Evolutionary conservation across 2,113 vertebrate genomes (phyloP).

Genomic region (Corydoras sp.): DNA sequence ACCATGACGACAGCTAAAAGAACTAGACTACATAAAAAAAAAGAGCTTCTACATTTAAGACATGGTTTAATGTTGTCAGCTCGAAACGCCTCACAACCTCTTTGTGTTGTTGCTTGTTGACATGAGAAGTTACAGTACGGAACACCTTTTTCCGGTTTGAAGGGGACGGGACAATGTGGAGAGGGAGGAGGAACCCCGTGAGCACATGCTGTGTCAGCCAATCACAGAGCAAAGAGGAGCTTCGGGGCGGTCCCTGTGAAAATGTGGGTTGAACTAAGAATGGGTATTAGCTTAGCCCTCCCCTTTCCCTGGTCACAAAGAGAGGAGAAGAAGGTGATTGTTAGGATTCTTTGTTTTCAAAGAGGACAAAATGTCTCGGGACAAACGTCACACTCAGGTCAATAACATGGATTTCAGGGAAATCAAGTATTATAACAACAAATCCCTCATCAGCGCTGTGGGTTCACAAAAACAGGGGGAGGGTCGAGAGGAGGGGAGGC

Average conservation of each 20-base stretch:
- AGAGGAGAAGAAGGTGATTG: constrained; percentile 27
- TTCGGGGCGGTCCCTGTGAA: constrained; percentile 1
- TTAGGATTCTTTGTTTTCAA: constrained; percentile 53
- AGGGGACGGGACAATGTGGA: constrained; percentile 17
- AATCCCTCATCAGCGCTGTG: background rate
- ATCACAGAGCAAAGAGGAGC: constrained; percentile 45
- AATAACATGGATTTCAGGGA: constrained; percentile 12
- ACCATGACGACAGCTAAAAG: no score
- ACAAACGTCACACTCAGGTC: constrained; percentile 38
- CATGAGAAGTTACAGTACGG: constrained; percentile 4
- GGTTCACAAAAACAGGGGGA: constrained; percentile 8
- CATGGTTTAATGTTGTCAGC: no score
- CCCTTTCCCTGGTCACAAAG: constrained; percentile 31
- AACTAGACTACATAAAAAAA: no score
- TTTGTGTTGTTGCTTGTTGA: constrained; percentile 37
- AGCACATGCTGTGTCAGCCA: constrained; percentile 51
- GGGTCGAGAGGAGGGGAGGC: background rate
- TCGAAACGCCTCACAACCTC: constrained; percentile 19
- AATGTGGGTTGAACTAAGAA: constrained; percentile 25
- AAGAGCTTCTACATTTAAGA: no score
- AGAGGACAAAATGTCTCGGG: constrained; percentile 53
- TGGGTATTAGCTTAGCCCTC: no score
- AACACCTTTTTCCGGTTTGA: constrained; percentile 35
- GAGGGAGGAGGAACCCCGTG: constrained; percentile 52
- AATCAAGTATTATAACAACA: constrained; percentile 1